These are phyloP conservation scores for Corythaeola cristata DNA, from an alignment of 2,113 vertebrate species.

Conservation along the genomic window DNA sequence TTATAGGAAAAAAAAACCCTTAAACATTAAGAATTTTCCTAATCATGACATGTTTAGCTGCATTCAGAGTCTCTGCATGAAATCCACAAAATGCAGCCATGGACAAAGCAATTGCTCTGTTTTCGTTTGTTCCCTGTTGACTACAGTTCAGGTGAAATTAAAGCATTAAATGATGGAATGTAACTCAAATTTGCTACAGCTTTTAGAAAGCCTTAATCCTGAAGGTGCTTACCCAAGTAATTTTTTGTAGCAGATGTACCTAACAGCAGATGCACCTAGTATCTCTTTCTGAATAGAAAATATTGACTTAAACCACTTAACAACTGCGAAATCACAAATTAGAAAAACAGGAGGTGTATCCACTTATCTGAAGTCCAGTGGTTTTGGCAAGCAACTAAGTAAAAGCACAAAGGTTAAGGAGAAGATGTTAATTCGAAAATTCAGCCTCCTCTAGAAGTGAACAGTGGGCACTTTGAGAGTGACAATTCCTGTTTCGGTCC, in stretches of 20 bases:
- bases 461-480: not conserved
- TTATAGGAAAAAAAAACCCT: not conserved
- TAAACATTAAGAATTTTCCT: constrained; percentile 22
- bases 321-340: not conserved
- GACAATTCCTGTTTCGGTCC: not conserved
- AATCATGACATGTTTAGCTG: not conserved
- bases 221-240: not conserved
- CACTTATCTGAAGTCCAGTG: not conserved
- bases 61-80: constrained; percentile 22
- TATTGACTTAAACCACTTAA: not conserved
- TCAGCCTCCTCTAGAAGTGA: not conserved
- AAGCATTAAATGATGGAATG: not conserved
- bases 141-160: not conserved
- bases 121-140: not conserved
- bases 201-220: not conserved
- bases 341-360: not conserved
- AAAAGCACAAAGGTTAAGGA: not conserved
- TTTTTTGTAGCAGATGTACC: not conserved
- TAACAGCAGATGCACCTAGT: not conserved
- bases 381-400: not conserved
- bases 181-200: not conserved
- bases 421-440: not conserved
- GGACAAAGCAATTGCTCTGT: not conserved
- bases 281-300: not conserved
- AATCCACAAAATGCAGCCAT: not conserved